Conservation (phyloP, 2,113 vertebrate species). For the Diglossa brunneiventris region DNA sequence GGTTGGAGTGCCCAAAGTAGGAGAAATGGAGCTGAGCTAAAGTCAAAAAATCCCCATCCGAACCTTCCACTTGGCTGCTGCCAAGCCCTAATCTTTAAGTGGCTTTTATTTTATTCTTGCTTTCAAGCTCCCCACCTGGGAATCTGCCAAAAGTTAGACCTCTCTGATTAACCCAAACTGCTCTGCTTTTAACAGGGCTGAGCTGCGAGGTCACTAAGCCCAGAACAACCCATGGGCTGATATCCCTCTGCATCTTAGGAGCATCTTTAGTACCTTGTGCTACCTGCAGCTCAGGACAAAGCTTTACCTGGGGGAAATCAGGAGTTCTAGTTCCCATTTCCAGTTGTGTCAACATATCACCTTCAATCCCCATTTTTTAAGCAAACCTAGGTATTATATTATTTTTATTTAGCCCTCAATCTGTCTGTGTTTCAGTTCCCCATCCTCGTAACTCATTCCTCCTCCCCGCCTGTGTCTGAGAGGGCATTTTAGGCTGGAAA, state of each 20-base stretch:
- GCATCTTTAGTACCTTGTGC: neutral
- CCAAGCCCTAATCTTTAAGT: neutral
- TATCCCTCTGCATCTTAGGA: neutral
- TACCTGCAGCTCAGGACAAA: neutral
- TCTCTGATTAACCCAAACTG: neutral
- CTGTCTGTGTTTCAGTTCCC: neutral
- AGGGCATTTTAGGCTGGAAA: neutral
- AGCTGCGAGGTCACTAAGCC: neutral
- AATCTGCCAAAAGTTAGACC: neutral
- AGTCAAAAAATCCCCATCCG: neutral
- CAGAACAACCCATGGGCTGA: neutral
- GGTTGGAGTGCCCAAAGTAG: neutral
- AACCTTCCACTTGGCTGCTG: neutral
- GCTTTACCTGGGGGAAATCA: neutral
- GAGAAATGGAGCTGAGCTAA: neutral
- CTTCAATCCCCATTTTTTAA: neutral
- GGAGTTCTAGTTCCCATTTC: neutral
- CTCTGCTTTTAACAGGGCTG: neutral
- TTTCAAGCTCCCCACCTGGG: neutral
- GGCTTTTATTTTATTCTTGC: slow-evolving; percentile 11
- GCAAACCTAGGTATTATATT: neutral
- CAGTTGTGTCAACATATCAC: neutral
- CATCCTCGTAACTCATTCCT: neutral
- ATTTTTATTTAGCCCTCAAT: neutral
- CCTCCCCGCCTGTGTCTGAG: neutral